phyloP scores from a whole-genome alignment of 2,113 vertebrate genomes.

The Condylura cristata region DNA sequence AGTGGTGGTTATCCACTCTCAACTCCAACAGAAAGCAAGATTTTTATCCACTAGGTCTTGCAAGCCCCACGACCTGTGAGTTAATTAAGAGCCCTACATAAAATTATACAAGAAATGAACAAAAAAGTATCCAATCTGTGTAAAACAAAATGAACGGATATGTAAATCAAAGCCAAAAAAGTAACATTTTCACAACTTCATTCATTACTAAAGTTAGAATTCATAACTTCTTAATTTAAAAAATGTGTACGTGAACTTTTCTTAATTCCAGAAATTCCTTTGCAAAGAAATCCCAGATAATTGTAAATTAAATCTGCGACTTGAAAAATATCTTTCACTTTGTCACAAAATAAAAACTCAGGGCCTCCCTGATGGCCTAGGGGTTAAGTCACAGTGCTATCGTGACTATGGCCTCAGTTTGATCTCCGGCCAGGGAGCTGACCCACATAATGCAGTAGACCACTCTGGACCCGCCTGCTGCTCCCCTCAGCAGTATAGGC shows the following conservation, averaged over 20 bases:
- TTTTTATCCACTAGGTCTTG: not conserved
- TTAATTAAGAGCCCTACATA: not conserved
- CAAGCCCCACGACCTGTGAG: not conserved
- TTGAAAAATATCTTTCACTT: slow-evolving; percentile 5
- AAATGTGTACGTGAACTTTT: not conserved
- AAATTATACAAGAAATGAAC: not conserved
- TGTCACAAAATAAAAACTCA: not conserved
- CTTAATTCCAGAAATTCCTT: slow-evolving; percentile 18
- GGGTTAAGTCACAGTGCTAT: too few species aligned
- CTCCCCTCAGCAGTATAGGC: not conserved
- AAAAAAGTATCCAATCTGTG: not conserved
- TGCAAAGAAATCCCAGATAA: not conserved
- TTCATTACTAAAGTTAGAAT: not conserved
- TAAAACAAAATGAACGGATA: slow-evolving; percentile 10
- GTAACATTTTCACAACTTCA: not conserved
- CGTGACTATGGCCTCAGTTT: too few species aligned
- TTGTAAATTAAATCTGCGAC: not conserved
- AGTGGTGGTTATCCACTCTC: not conserved
- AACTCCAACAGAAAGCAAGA: not conserved
- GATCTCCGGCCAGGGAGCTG: too few species aligned
- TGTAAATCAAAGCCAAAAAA: not conserved
- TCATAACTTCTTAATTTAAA: not conserved
- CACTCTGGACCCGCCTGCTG: too few species aligned
- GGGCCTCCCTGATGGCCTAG: too few species aligned
- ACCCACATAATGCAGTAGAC: too few species aligned